Evolutionary conservation across 2,797 vertebrate species (phyloP), one percentile per base, ranked within the genome.

Genomic region (Sebastes iracundus): DNA sequence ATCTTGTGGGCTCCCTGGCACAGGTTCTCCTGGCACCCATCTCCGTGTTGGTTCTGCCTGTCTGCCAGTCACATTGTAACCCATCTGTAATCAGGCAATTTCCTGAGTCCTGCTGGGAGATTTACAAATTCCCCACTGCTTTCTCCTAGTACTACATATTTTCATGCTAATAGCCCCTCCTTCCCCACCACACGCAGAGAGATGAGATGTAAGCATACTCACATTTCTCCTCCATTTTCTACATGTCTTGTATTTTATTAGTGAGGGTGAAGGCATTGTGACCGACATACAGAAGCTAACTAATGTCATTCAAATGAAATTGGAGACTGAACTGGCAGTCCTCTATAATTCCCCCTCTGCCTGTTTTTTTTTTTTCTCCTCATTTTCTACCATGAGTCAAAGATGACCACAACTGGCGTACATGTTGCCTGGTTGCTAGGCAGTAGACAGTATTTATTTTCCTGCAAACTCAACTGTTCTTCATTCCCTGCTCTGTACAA

Each of bases 401-500:
- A 87, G 35, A 78, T 18, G 7, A 85, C 90, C 88, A 79, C 86
- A 90, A 72, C 72, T 78, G 42, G 35, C 12, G 16, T 63, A 33
- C 72, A 75, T 32, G 55, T 53, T 88, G 77, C 42, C 66, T 55
- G 59, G 91, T 93, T 89, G 83, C 88, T 91, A 86, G 80, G 91
- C 87, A 88, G 67, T 75, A 58, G 62, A 49, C 66, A 33, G 55
- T 83, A 66, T 92, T 86, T 90, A 86, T 83, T 90, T 88, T 83
- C 78, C 65, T 78, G 28, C 65, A 75, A 72, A 76, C 67, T 78
- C 53, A 33, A 76, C 61, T 83, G 82, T 84, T 68, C 72, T 73
- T 75, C 62, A 38, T 74, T n/a, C 66, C 32, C 59, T 62, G 46
- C 74, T 72, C 56, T 65, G 53, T 53, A 55, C 22, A 66, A 62